These are phyloP conservation scores for Sclerurus mexicanus DNA, from an alignment of 2,113 vertebrate species.

Conservation along the genomic window DNA sequence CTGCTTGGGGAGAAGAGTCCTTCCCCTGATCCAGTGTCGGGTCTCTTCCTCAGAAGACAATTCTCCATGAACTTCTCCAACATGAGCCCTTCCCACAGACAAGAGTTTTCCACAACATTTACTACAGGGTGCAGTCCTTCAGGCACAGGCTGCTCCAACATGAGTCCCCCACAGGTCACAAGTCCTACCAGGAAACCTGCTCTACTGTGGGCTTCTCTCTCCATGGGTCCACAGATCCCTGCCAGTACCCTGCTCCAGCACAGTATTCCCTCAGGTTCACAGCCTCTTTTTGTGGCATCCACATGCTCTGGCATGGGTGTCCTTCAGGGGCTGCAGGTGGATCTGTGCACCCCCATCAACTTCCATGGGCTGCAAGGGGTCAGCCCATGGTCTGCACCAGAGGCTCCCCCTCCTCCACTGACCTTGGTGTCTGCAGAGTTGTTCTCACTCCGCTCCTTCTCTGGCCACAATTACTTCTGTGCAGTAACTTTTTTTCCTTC, in stretches of 20 bases:
- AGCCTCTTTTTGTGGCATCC: neutral
- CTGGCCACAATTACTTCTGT: neutral
- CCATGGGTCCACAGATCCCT: neutral
- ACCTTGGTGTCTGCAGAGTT: neutral
- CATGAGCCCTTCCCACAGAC: no score
- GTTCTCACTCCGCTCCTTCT: neutral
- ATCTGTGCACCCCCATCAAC: neutral
- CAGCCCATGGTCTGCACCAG: no score
- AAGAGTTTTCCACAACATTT: no score
- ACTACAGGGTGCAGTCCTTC: neutral
- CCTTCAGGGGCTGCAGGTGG: neutral
- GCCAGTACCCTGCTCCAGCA: neutral
- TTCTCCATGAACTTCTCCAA: neutral
- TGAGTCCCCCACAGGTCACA: neutral
- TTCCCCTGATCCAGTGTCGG: accelerated
- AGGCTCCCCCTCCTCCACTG: neutral
- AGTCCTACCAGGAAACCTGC: neutral
- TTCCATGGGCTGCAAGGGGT: neutral
- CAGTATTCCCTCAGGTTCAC: neutral
- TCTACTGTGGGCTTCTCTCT: neutral
- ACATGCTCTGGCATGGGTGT: neutral
- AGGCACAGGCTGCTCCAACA: neutral
- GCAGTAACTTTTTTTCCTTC: neutral
- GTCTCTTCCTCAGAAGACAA: neutral
- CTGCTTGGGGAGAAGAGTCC: neutral